Percentiles rank a stretch among this genome's conserved stretches.
Conservation (phyloP, 2,797 vertebrate genomes). For the Sebastes jordani region DNA sequence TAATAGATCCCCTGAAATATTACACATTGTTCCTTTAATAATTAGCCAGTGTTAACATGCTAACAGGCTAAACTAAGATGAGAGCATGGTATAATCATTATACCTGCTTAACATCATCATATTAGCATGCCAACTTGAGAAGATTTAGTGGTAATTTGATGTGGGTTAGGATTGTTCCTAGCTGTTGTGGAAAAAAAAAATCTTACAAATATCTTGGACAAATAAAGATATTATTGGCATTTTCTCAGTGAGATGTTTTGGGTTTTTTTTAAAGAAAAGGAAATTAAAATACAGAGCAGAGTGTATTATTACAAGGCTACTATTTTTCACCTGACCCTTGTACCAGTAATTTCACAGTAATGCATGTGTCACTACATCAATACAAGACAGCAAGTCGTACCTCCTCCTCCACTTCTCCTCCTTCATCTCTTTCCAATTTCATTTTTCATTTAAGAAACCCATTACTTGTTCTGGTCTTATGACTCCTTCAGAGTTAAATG, state of each 20-base stretch:
- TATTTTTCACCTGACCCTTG: background rate
- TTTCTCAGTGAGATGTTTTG: background rate
- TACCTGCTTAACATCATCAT: background rate
- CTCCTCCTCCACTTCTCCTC: background rate
- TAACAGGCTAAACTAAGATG: too few relatives aligned
- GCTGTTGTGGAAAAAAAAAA: background rate
- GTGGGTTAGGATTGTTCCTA: background rate
- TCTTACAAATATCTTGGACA: background rate
- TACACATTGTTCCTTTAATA: too few relatives aligned
- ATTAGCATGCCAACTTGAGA: background rate
- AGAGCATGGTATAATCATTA: background rate
- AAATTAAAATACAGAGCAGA: background rate
- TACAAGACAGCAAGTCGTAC: background rate
- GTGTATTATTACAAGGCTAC: background rate
- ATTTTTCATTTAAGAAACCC: constrained; percentile 11
- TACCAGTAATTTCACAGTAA: background rate
- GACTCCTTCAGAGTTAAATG: background rate
- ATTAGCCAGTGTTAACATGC: too few relatives aligned
- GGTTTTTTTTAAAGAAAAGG: background rate
- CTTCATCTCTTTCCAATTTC: constrained; percentile 2
- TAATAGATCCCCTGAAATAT: too few relatives aligned
- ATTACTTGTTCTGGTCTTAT: background rate
- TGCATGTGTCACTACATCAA: background rate
- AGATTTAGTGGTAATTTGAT: background rate
- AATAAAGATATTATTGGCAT: background rate